Base-by-base conservation (phyloP, 92 coral and sea anemone species). In the Parazoanthus swiftii region DNA sequence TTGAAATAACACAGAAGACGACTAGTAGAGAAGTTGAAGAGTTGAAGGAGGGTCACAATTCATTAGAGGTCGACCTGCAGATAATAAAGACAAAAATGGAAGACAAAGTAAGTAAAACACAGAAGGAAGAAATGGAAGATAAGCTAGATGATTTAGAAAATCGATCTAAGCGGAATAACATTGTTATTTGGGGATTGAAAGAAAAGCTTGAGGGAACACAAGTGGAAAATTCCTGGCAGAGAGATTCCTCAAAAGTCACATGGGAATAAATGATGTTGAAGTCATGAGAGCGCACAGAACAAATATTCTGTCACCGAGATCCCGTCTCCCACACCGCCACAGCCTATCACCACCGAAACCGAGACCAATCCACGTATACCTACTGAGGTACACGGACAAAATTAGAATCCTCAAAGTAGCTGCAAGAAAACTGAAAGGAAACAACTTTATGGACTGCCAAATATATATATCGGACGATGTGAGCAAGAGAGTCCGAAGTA, bases 211-310 rank as follows among this genome's bases (percentile, higher is more conserved):
- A 77, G 71, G 76, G 77, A 8, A 15, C 7, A 46, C 35, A 65
- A 76, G 44, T 86, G 20, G 65, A 77, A 77, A 68, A 25, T 63
- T 67, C 29, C 54, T 88, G 1, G 25, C 35, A 33, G 56, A 77
- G n/a, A 76, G 76, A 15, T 42, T 59, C 16, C 76, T 86, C 50
- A 46, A 66, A 11, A 86, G 58, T 11, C 85, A 87, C 76, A 87
- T 87, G 89, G 46, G 67, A 9, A 21, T 86, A 23, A 37, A 77
- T 35, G 79, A 59, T 21, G 44, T 86, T n/a, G 90, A 88, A 66
- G 78, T 79, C 3, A 88, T 79, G 90, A 74, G 85, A 11, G 85
- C 86, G 9, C 86, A 88, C 42, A 86, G 90, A 20, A 88, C 80
- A 38, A 79, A 80, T 10, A 79, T 68, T n/a, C 59, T 58, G 51